Evolutionary conservation across 2,797 vertebrate genomes (phyloP), one percentile per base, ranked within the genome.

Genomic region (Brachymystax lenok): DNA sequence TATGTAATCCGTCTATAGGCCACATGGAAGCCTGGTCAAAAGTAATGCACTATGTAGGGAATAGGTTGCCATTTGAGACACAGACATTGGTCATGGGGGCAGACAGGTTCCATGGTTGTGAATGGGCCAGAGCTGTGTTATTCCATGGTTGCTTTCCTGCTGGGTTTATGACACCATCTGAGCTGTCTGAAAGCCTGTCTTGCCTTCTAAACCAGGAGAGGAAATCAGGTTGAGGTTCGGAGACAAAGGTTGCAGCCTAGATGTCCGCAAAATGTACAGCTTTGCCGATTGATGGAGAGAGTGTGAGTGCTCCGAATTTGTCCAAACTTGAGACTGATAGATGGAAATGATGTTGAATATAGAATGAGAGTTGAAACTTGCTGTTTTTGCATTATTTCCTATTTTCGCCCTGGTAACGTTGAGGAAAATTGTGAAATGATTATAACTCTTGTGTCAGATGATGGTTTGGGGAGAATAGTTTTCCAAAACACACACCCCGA

Each of bases 151-250:
- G 40, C 10, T 3, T 10, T 75, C 87, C 83, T 78, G 82, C 83
- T 86, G 89, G 82, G 75, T 93, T 93, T 92, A 93, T 78, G 83
- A 78, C 85, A 75, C 76, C 70, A 72, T 78, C 78, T 75, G 81
- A 83, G 75, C 68, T 74, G 52, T 71, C 72, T 81, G 78, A 71
- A 78, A 71, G 83, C 79, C 81, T 72, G 87, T 87, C 77, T 87
- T 83, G 69, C 67, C 64, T 78, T 81, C 77, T 75, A 71, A 83
- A 78, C 73, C n/a, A 8, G 71, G 77, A 79, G 73, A 87, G 77
- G 79, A 84, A 85, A 80, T 19, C n/a, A 71, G 83, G 87, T 86
- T 83, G 84, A 74, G 75, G 84, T 85, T 89, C 79, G 82, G 71
- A 50, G 74, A 73, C 35, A 73, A 66, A 59, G 33, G 75, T 75